Conservation (phyloP, 2,113 vertebrate species). For the Edolisoma coerulescens region DNA sequence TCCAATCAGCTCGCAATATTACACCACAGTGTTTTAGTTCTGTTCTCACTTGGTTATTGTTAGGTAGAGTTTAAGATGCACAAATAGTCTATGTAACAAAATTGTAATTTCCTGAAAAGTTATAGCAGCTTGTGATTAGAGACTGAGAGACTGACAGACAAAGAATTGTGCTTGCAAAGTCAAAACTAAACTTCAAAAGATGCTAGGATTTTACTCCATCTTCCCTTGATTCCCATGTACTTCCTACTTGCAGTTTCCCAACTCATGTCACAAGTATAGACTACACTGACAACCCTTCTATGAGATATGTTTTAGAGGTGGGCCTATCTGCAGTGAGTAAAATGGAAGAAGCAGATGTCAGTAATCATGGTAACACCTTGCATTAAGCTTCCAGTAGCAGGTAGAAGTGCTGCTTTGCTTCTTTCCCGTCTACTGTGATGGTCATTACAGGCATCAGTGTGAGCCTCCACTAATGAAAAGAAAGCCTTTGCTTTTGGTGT, state of each 20-base stretch:
- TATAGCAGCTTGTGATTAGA: not conserved
- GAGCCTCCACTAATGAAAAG: not conserved
- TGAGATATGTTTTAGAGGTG: not conserved
- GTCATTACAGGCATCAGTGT: not conserved
- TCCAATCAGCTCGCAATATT: not conserved
- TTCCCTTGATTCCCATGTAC: not conserved
- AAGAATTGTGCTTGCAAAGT: not conserved
- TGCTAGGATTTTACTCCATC: not conserved
- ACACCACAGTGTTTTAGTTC: not conserved
- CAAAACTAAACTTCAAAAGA: not conserved
- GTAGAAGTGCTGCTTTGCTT: not conserved
- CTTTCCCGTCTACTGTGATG: not conserved
- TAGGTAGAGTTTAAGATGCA: not conserved
- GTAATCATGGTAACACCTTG: not conserved
- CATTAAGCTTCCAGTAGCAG: not conserved
- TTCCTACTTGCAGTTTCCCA: not conserved
- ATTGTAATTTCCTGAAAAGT: not conserved
- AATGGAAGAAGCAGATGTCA: not conserved
- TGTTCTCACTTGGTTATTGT: not conserved
- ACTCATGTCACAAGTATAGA: not conserved
- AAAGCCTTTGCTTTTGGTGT: not conserved
- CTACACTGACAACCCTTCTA: not conserved
- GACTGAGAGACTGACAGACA: not conserved
- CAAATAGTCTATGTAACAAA: not conserved
- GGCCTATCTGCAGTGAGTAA: not conserved